Percentiles rank a stretch among this genome's conserved stretches.
Conservation (phyloP, 2,888 invertebrate species). For the Xestia c-nigrum region DNA sequence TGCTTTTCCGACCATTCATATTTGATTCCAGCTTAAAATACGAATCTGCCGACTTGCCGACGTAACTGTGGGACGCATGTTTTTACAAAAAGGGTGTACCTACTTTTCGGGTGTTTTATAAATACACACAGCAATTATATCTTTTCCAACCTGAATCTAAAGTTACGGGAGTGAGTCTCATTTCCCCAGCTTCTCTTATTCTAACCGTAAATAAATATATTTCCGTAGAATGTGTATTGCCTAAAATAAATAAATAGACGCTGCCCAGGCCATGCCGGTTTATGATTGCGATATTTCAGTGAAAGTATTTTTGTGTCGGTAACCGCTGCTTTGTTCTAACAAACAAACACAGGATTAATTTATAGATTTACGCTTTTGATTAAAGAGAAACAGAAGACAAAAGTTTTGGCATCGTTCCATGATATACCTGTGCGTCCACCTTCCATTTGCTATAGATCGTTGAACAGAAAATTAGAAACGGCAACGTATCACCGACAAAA, state of each 20-base stretch:
- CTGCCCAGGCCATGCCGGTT: constrained; percentile 72
- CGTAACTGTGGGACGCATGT: constrained; percentile 17
- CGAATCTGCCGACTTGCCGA: background rate
- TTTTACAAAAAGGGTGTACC: constrained; percentile 46
- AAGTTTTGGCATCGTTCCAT: constrained; percentile 73
- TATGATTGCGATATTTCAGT: constrained; percentile 81
- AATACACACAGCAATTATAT: constrained; percentile 53
- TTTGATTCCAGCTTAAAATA: constrained; percentile 46
- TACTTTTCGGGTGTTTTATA: constrained; percentile 37
- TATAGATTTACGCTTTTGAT: constrained; percentile 73
- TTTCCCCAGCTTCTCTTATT: constrained; percentile 24
- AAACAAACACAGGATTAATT: constrained; percentile 76
- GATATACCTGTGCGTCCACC: constrained; percentile 59
- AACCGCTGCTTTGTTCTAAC: constrained; percentile 73
- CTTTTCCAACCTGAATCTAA: constrained; percentile 21
- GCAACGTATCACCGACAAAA: constrained; percentile 24
- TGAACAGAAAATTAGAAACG: constrained; percentile 22
- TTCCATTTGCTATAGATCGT: constrained; percentile 32
- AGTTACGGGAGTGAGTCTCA: constrained; percentile 24
- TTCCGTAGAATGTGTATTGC: constrained; percentile 68
- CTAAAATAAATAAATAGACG: constrained; percentile 79
- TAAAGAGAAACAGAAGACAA: constrained; percentile 74
- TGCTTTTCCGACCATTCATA: constrained; percentile 32
- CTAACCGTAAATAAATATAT: constrained; percentile 75
- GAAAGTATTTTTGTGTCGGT: constrained; percentile 81